These are phyloP conservation scores for Suricata suricatta DNA, from an alignment of 2,113 vertebrate species.

Conservation along the genomic window DNA sequence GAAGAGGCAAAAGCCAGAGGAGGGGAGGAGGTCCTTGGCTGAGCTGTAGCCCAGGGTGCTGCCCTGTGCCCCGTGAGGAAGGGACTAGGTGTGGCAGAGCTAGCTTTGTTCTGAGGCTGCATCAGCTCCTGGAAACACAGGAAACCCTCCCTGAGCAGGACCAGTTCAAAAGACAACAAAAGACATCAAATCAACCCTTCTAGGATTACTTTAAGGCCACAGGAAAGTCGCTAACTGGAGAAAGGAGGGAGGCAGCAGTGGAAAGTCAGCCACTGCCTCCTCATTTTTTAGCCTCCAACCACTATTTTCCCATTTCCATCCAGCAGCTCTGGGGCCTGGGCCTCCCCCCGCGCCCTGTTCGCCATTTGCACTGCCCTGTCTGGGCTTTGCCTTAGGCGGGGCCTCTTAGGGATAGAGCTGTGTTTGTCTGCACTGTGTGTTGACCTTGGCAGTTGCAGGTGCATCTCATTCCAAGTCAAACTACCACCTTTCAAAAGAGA, in stretches of 20 bases:
- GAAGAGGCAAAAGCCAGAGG: neutral
- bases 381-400: conserved; percentile 50
- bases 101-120: neutral
- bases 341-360: conserved; percentile 56
- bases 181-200: neutral
- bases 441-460: conserved; percentile 83
- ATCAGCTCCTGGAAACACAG: neutral
- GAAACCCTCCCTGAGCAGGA: neutral
- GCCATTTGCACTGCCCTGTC: conserved; percentile 65
- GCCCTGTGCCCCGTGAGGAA: neutral
- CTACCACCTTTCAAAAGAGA: conserved; percentile 77
- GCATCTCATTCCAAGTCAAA: conserved; percentile 76
- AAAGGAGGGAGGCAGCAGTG: neutral
- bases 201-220: conserved; percentile 42
- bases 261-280: neutral
- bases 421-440: conserved; percentile 80
- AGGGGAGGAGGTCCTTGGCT: neutral
- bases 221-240: conserved; percentile 9
- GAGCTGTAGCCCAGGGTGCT: neutral
- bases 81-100: neutral
- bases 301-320: neutral
- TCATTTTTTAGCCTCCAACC: conserved; percentile 64
- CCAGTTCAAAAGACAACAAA: neutral
- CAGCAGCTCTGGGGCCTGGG: conserved; percentile 60
- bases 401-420: conserved; percentile 67